Evolutionary conservation across 1,140 invertebrate genomes (phyloP).

Genomic region (Euborellia annulipes): DNA sequence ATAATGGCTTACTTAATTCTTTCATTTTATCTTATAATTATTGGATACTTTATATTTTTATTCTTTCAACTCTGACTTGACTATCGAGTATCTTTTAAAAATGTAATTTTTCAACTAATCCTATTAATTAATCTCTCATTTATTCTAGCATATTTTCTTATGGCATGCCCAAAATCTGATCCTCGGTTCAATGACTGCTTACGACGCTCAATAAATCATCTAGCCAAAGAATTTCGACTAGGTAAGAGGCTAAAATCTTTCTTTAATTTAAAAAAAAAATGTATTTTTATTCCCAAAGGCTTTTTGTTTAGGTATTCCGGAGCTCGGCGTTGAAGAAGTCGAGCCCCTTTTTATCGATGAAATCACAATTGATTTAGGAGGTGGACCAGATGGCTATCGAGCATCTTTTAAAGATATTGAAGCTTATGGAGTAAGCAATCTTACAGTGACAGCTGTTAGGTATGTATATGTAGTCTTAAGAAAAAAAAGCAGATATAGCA

Average conservation of each 20-base stretch:
- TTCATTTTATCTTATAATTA: no score
- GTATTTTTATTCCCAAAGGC: slow-evolving; percentile 20
- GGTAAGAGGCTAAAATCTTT: slow-evolving; percentile 22
- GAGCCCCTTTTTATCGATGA: slow-evolving; percentile 64
- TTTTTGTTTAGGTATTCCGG: slow-evolving; percentile 38
- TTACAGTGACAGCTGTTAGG: slow-evolving; percentile 58
- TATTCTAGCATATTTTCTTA: slow-evolving; percentile 39
- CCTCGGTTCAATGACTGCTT: slow-evolving; percentile 55
- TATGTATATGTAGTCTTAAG: slow-evolving; percentile 26
- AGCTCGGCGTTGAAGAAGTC: slow-evolving; percentile 39
- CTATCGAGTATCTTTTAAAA: no score
- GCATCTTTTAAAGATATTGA: slow-evolving; percentile 61
- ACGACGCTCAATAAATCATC: slow-evolving; percentile 47
- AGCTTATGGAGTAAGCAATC: slow-evolving; percentile 57
- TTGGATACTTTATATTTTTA: no score
- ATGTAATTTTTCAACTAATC: no score
- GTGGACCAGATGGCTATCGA: slow-evolving; percentile 57
- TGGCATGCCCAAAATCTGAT: slow-evolving; percentile 47
- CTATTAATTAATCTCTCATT: background rate
- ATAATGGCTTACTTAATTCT: no score
- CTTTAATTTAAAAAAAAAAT: background rate
- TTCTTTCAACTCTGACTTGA: no score
- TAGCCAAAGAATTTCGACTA: slow-evolving; percentile 45
- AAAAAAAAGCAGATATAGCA: background rate
- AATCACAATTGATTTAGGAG: slow-evolving; percentile 57